These are phyloP conservation scores for Syrista parreyssii DNA, from an alignment of 2,888 invertebrate genomes.

Conservation along the genomic window DNA sequence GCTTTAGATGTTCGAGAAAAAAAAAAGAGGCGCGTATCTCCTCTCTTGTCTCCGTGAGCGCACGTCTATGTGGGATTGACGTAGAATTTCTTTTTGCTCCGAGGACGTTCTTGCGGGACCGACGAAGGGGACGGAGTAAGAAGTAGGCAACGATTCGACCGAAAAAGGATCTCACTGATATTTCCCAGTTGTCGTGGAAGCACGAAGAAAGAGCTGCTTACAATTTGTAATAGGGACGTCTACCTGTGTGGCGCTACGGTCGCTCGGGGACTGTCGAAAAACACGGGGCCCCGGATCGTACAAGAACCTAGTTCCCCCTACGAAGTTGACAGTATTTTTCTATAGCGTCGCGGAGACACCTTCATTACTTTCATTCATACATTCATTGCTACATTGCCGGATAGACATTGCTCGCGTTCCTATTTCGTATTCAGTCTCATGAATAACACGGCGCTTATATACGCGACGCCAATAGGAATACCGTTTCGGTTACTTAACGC, in stretches of 20 bases:
- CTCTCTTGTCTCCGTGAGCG: too few relatives aligned
- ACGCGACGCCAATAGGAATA: constrained; percentile 3
- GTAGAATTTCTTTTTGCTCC: too few relatives aligned
- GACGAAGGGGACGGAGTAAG: too few relatives aligned
- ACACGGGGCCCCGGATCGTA: neutral
- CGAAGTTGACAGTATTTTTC: constrained; percentile 56
- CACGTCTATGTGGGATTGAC: too few relatives aligned
- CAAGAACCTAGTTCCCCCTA: neutral
- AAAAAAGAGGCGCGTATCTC: too few relatives aligned
- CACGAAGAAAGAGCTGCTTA: constrained; percentile 42
- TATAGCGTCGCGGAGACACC: constrained; percentile 49
- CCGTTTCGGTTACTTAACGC: too few relatives aligned
- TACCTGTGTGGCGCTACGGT: constrained; percentile 48
- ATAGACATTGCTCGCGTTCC: constrained; percentile 25
- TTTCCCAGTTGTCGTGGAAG: constrained; percentile 4
- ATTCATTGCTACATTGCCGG: neutral
- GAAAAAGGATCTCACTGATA: constrained; percentile 5
- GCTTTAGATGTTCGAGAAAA: too few relatives aligned
- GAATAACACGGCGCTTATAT: constrained; percentile 45
- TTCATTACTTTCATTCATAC: constrained; percentile 46
- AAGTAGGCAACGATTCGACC: neutral
- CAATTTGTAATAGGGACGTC: constrained; percentile 48
- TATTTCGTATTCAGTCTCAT: constrained; percentile 58
- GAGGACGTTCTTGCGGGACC: too few relatives aligned
- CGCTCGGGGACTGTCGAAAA: constrained; percentile 44